These are phyloP conservation scores for Centruroides vittatus DNA, from an alignment of 1,140 invertebrate species.

Conservation along the genomic window DNA sequence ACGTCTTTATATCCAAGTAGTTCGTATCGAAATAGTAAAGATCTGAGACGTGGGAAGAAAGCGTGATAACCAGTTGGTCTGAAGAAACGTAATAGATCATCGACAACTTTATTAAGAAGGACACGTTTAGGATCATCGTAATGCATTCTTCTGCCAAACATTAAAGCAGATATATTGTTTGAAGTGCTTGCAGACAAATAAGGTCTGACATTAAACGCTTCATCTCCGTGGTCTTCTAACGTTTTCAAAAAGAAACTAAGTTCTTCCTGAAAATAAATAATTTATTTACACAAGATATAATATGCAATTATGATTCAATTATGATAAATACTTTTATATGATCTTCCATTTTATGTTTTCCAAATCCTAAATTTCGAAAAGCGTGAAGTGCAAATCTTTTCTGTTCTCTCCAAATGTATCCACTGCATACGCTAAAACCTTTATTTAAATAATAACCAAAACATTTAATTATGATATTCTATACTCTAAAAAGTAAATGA, in stretches of 20 bases:
- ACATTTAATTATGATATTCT: neutral
- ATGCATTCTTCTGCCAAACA: constrained; percentile 52
- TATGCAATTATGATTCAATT: neutral
- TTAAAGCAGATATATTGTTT: constrained; percentile 75
- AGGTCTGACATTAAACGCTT: constrained; percentile 1
- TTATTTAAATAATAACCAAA: neutral
- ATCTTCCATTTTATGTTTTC: constrained; percentile 51
- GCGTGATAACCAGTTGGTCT: constrained; percentile 8
- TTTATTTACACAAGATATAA: too few relatives aligned
- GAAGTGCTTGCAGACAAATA: constrained; percentile 16
- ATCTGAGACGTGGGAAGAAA: constrained; percentile 19
- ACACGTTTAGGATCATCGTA: constrained; percentile 42
- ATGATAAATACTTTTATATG: constrained; percentile 37
- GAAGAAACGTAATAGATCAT: constrained; percentile 37
- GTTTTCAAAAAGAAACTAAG: constrained; percentile 1
- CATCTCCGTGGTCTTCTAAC: constrained; percentile 1
- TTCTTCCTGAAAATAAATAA: constrained; percentile 7
- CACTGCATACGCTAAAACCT: constrained; percentile 23
- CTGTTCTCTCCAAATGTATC: constrained; percentile 55
- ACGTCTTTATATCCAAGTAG: constrained; percentile 12
- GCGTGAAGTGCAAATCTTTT: constrained; percentile 52
- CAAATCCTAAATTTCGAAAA: constrained; percentile 55
- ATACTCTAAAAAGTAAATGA: too few relatives aligned
- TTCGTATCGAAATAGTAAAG: constrained; percentile 19
- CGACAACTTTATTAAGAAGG: constrained; percentile 48